Evolutionary conservation across 2,113 vertebrate genomes (phyloP).

Genomic region (Takifugu flavidus): DNA sequence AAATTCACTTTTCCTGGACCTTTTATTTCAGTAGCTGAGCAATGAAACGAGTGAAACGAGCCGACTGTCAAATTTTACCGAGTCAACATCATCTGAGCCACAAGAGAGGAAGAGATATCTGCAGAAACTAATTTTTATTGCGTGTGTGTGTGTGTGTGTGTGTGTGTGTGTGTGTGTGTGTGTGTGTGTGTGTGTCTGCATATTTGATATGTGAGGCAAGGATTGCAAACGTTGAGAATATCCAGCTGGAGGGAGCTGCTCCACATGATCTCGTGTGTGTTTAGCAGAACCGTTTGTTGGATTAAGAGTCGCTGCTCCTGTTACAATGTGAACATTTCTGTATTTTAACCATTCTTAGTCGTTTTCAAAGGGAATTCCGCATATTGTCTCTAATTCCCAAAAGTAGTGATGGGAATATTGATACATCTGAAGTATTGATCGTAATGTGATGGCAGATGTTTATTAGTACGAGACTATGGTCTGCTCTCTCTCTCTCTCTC

Average conservation of each 20-base stretch:
- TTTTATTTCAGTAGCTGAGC: conserved; percentile 45
- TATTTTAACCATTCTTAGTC: no score
- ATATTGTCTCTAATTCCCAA: no score
- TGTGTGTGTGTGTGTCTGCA: neutral
- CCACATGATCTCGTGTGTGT: neutral
- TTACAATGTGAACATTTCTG: no score
- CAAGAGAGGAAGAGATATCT: conserved; percentile 23
- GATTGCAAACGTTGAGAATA: conserved; percentile 16
- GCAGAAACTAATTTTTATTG: conserved; percentile 11
- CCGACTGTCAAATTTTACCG: conserved; percentile 36
- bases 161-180: no score
- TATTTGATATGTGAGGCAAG: conserved; percentile 1
- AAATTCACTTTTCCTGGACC: conserved; percentile 32
- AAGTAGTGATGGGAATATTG: no score
- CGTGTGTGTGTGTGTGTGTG: no score
- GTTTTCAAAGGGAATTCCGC: no score
- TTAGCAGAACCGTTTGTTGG: no score
- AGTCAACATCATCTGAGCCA: conserved; percentile 41
- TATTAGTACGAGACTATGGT: no score
- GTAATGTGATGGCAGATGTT: no score
- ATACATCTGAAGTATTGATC: no score
- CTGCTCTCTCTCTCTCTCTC: neutral
- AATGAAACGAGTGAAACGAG: conserved; percentile 53
- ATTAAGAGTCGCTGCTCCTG: no score
- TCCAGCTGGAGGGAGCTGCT: neutral